phyloP scores from a whole-genome alignment of 2,888 invertebrate genomes.

The Junonia oenone region DNA sequence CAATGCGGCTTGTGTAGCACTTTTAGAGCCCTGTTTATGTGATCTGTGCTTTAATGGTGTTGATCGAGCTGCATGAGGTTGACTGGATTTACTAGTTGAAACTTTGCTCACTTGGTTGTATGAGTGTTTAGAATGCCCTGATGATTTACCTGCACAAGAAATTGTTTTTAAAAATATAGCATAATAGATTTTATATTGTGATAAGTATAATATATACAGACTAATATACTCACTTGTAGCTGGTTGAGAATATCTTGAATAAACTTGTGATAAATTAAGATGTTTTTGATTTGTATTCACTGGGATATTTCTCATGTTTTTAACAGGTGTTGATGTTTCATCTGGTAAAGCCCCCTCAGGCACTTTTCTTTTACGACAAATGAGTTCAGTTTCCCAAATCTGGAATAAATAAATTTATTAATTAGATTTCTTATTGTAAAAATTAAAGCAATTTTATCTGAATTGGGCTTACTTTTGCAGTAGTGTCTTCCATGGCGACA shows the following conservation, averaged over 20 bases:
- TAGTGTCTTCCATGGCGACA: slow-evolving; percentile 69
- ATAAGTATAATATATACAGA: not conserved
- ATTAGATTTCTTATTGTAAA: not conserved
- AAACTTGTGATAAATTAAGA: slow-evolving; percentile 70
- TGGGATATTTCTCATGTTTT: slow-evolving; percentile 66
- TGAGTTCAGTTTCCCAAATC: slow-evolving; percentile 70
- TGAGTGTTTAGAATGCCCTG: slow-evolving; percentile 71
- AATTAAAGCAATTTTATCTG: not conserved
- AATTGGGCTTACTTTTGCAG: slow-evolving; percentile 49
- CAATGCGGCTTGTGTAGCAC: slow-evolving; percentile 26
- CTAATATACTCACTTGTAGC: slow-evolving; percentile 53
- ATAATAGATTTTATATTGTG: not conserved
- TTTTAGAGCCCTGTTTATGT: slow-evolving; percentile 39
- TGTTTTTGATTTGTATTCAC: slow-evolving; percentile 69
- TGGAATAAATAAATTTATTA: slow-evolving; percentile 26
- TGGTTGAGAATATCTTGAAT: slow-evolving; percentile 71
- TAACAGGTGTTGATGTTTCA: slow-evolving; percentile 53
- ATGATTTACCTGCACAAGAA: slow-evolving; percentile 59
- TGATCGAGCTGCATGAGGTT: slow-evolving; percentile 47
- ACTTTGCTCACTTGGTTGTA: slow-evolving; percentile 78
- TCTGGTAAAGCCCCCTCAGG: slow-evolving; percentile 56
- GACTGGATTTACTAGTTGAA: slow-evolving; percentile 71
- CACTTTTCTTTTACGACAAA: slow-evolving; percentile 66
- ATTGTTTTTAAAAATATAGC: not conserved
- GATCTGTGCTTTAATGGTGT: slow-evolving; percentile 44